Evolutionary conservation across 1,140 invertebrate species (phyloP).

Genomic region (Latrodectus geometricus): DNA sequence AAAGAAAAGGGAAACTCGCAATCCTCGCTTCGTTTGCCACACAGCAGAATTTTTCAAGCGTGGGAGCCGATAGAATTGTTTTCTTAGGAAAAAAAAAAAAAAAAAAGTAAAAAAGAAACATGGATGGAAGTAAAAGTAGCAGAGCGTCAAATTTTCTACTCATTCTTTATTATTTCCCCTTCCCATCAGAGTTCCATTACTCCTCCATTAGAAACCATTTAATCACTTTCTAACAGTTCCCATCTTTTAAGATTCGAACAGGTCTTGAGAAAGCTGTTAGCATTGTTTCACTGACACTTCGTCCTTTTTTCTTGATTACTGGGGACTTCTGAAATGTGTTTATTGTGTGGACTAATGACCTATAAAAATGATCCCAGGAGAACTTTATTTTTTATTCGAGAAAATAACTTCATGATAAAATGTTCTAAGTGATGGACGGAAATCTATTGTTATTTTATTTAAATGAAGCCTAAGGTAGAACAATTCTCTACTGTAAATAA

Average conservation of each 20-base stretch:
- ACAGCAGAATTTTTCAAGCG: not conserved
- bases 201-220: not conserved
- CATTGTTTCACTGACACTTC: not conserved
- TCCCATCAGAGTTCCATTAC: not conserved
- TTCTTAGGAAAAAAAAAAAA: not conserved
- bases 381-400: not conserved
- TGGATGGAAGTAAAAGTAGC: not conserved
- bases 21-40: not conserved
- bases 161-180: not conserved
- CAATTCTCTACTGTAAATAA: too few species aligned
- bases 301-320: not conserved
- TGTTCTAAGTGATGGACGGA: too few species aligned
- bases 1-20: too few species aligned
- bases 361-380: not conserved
- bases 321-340: not conserved
- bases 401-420: too few species aligned
- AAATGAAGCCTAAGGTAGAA: too few species aligned
- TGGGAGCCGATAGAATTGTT: not conserved
- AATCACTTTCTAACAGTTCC: not conserved
- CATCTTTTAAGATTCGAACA: not conserved
- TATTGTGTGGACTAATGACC: not conserved
- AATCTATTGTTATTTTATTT: too few species aligned
- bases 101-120: too few species aligned
- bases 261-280: not conserved
- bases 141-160: not conserved